Base-by-base conservation (phyloP, 2,888 invertebrate genomes). In the Xiphydria camelus region DNA sequence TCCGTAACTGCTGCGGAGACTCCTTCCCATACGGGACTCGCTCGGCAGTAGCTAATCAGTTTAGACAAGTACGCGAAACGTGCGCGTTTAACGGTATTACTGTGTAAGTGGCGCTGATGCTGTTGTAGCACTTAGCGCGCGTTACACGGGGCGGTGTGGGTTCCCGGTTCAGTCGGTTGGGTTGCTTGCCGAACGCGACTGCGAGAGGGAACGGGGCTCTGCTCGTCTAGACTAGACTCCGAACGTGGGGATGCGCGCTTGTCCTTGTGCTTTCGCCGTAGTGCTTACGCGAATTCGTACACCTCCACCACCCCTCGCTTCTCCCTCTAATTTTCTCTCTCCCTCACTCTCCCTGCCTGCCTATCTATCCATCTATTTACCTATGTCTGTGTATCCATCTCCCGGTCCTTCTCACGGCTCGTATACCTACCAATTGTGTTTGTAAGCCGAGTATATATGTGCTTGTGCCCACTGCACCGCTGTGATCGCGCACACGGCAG, bases 41-140 rank as follows among this genome's bases (percentile, higher is more conserved):
- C n/a, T n/a, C n/a, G n/a, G n/a, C n/a, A n/a, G n/a, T n/a, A n/a
- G 55, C 53, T 59, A 65, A 68, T 66, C 63, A 59, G 57, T 59
- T 61, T 57, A 57, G 49, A 49, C 50, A 51, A 40, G 48, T 36
- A 43, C 47, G 43, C 41, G 47, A 51, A 50, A 42, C 47, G 52
- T 43, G 42, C 51, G 42, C 63, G 57, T 62, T 64, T 62, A 61
- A 63, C 63, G 57, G 61, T 63, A 64, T 68, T 66, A 60, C 62
- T 55, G 47, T 59, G 66, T 67, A 66, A 65, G 68, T 62, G 64
- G 56, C 64, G 59, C 55, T 57, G 56, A 62, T 64, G 59, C 59
- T 54, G 61, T 59, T 60, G 58, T 52, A 64, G 60, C 62, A 58
- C 64, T 63, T 60, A 60, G 55, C 22, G 25, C 35, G 22, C 23